Evolutionary conservation across 2,888 invertebrate genomes (phyloP), one percentile per base, ranked within the genome.

Genomic region (Agrotis clavis): DNA sequence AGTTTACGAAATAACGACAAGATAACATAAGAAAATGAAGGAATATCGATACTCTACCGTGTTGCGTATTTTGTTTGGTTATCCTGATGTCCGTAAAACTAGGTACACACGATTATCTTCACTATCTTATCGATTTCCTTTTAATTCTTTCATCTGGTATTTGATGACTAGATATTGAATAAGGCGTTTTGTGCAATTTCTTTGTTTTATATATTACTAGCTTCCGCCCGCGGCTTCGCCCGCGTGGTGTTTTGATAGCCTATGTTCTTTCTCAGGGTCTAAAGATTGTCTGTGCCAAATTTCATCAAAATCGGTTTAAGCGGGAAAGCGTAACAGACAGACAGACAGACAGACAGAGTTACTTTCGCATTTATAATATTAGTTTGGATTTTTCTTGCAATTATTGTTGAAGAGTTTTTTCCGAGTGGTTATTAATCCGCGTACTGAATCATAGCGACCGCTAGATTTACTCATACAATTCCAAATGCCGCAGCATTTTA

Each of bases 61-160:
- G 19, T n/a, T 47, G n/a, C 18, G 35, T n/a, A 13, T 48, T 54
- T 54, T 48, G 9, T 54, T 54, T 41, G 9, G 54, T 25, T 59
- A 48, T 16, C 21, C 14, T 16, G 47, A 5, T 59, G 11, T 14
- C 19, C n/a, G 25, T 18, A 60, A 50, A 25, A 50, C 25, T 19
- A 53, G 25, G 35, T 30, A n/a, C 1, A 14, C 45, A 50, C 7
- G 19, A 13, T 54, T 69, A 21, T 54, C 53, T 68, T 60, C 5
- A 30, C 16, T 45, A 2, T 48, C 11, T 25, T 54, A 54, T 21
- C 41, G 21, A 68, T 74, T 77, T 68, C 21, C 70, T 61, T 69
- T 48, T 77, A 53, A 54, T 21, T 56, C 45, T 45, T n/a, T 54
- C 53, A 60, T 74, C 19, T 69, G 77, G 30, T 47, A 45, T 13